Evolutionary conservation across 2,888 invertebrate genomes (phyloP).

Genomic region (Cerastis leucographa): DNA sequence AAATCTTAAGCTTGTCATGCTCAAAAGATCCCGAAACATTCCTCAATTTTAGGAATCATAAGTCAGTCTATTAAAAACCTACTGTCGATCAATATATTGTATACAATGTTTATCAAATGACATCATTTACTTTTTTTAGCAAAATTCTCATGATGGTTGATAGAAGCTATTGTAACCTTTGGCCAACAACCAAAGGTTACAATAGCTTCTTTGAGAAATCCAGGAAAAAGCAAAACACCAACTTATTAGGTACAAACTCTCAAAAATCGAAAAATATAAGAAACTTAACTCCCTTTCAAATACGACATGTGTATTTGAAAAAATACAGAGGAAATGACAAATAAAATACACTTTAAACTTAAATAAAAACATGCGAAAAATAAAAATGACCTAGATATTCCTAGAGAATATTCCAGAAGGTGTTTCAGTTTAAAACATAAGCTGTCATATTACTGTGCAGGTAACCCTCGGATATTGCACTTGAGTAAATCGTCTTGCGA

Average conservation of each 20-base stretch:
- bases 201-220: neutral
- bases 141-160: neutral
- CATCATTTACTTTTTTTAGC: neutral
- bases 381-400: conserved; percentile 22
- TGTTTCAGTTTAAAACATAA: conserved; percentile 60
- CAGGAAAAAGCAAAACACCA: neutral
- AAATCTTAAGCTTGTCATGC: neutral
- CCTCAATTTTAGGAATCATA: neutral
- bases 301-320: neutral
- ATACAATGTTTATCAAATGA: neutral
- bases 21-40: neutral
- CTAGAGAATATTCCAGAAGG: conserved; percentile 25
- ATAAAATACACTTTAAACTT: neutral
- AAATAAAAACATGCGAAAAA: conserved; percentile 19
- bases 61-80: neutral
- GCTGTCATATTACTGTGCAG: conserved; percentile 57
- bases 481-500: conserved; percentile 60
- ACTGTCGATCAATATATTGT: too few species aligned
- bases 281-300: neutral
- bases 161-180: too few species aligned
- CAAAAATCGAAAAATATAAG: too few species aligned
- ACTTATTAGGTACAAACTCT: too few species aligned
- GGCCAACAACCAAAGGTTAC: too few species aligned
- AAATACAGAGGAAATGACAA: neutral
- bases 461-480: conserved; percentile 60